Percentiles rank a stretch among this genome's conserved stretches.
phyloP scores from a whole-genome alignment of 2,888 invertebrate genomes.

The Nymphalis polychloros region DNA sequence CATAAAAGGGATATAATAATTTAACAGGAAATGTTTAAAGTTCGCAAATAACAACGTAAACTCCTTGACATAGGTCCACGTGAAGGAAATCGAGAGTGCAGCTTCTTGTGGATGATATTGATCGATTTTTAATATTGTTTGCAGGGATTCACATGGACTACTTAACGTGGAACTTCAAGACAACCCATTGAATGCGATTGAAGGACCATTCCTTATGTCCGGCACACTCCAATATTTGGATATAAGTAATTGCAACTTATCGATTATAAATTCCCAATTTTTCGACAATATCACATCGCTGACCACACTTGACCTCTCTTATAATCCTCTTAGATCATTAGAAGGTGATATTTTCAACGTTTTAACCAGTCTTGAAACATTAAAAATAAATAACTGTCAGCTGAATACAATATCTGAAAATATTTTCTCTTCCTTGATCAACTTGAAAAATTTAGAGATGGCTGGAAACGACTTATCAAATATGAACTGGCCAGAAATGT shows the following conservation, averaged over 20 bases:
- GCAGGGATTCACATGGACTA: conserved; percentile 85
- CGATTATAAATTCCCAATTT: conserved; percentile 82
- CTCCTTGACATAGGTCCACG: too few relatives aligned
- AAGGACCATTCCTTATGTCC: conserved; percentile 85
- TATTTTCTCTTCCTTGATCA: conserved; percentile 81
- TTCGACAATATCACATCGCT: conserved; percentile 85
- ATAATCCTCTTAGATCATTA: conserved; percentile 83
- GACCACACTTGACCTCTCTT: conserved; percentile 85
- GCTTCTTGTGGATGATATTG: background rate
- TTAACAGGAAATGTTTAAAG: too few relatives aligned
- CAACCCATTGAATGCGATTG: conserved; percentile 83
- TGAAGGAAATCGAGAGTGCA: too few relatives aligned
- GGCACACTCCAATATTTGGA: conserved; percentile 85
- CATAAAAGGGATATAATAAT: too few relatives aligned
- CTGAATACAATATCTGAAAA: conserved; percentile 80
- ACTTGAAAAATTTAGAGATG: conserved; percentile 84
- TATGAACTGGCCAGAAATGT: conserved; percentile 83
- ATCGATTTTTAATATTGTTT: conserved; percentile 27
- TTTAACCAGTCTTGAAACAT: conserved; percentile 83
- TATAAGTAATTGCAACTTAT: conserved; percentile 84
- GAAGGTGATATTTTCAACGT: conserved; percentile 83
- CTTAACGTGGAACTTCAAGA: conserved; percentile 86
- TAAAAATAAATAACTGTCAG: conserved; percentile 85
- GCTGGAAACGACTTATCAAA: conserved; percentile 81
- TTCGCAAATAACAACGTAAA: too few relatives aligned